These are phyloP conservation scores for Sebastes elongatus DNA, from an alignment of 2,797 vertebrate species.

Conservation along the genomic window DNA sequence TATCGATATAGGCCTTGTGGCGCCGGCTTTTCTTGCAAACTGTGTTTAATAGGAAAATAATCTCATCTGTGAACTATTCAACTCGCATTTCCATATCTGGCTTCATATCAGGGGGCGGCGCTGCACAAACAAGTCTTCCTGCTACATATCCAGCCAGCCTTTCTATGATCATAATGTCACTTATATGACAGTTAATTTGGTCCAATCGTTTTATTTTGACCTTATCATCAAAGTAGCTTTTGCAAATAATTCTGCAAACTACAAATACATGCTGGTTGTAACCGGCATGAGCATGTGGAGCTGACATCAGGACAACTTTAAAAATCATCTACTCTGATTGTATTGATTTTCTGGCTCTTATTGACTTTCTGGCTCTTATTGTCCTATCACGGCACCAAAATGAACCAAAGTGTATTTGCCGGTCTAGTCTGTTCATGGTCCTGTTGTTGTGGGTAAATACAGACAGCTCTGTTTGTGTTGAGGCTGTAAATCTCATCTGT, in stretches of 20 bases:
- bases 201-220: not conserved
- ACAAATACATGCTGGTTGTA: not conserved
- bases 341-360: slow-evolving; percentile 8
- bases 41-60: slow-evolving; percentile 57
- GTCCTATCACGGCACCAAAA: slow-evolving; percentile 2
- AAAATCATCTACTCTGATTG: slow-evolving; percentile 12
- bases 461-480: slow-evolving; percentile 35
- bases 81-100: slow-evolving; percentile 34
- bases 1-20: slow-evolving; percentile 27
- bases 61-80: slow-evolving; percentile 53
- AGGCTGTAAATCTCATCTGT: slow-evolving; percentile 37
- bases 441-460: slow-evolving; percentile 27
- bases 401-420: slow-evolving; percentile 4
- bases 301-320: not conserved
- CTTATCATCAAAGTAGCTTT: not conserved
- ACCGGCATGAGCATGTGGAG: not conserved
- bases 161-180: not conserved
- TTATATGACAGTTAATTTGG: not conserved
- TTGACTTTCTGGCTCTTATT: not conserved
- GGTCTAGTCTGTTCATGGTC: not conserved
- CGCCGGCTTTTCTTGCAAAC: slow-evolving; percentile 22
- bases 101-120: slow-evolving; percentile 2
- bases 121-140: slow-evolving; percentile 5
- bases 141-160: not conserved
- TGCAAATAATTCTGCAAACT: not conserved